Percentiles rank a stretch among this genome's conserved stretches.
Conservation (phyloP, 2,797 vertebrate species). For the Sorex maritimensis region DNA sequence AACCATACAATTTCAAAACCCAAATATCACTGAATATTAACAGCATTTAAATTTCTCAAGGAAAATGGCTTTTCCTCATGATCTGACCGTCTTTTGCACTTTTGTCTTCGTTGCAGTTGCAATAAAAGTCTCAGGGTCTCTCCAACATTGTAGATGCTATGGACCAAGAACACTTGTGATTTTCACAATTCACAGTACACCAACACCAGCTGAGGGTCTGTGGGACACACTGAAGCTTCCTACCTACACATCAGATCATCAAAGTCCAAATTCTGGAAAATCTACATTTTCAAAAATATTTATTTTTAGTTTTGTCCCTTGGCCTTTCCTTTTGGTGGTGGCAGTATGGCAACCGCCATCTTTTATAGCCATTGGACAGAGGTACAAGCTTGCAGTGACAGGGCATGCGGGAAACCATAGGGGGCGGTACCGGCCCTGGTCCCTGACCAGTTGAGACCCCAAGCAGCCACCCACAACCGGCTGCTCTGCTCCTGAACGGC, state of each 20-base stretch:
- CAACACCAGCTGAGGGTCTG: not conserved
- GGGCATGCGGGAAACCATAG: too few relatives aligned
- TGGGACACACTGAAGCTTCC: not conserved
- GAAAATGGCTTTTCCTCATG: constrained; percentile 40
- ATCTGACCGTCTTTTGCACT: not conserved
- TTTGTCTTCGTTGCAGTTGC: not conserved
- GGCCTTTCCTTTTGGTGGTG: too few relatives aligned
- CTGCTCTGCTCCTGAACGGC: too few relatives aligned
- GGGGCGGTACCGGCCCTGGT: too few relatives aligned
- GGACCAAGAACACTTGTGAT: not conserved
- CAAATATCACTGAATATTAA: not conserved
- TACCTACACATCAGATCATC: not conserved
- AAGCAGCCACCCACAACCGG: too few relatives aligned
- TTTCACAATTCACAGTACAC: not conserved
- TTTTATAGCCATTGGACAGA: too few relatives aligned
- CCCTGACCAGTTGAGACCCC: too few relatives aligned
- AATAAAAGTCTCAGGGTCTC: constrained; percentile 25
- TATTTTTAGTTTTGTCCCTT: not conserved
- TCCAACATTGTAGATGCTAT: not conserved
- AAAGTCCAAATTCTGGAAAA: not conserved
- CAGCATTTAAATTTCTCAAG: constrained; percentile 37
- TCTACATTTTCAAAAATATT: constrained; percentile 16
- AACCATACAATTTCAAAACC: not conserved
- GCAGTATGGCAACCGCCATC: too few relatives aligned
- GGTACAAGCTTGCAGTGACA: too few relatives aligned